These are phyloP conservation scores for Limnephilus auricula DNA, from an alignment of 2,888 invertebrate species.

Conservation along the genomic window DNA sequence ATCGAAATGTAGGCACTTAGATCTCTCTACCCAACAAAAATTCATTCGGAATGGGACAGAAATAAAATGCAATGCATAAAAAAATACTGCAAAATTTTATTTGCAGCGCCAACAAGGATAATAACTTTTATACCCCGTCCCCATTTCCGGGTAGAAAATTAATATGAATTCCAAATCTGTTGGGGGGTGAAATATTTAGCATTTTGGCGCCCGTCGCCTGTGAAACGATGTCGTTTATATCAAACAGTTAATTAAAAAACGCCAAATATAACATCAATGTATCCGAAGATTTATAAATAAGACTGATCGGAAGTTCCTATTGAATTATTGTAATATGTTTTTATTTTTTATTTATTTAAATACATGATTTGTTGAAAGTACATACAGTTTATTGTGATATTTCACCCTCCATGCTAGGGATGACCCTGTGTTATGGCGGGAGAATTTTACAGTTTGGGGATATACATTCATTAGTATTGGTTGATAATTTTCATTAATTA, in stretches of 20 bases:
- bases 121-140: neutral
- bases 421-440: too few relatives aligned
- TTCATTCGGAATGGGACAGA: neutral
- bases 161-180: conserved; percentile 27
- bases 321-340: too few relatives aligned
- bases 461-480: too few relatives aligned
- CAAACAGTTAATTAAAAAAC: neutral
- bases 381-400: too few relatives aligned
- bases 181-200: conserved; percentile 14
- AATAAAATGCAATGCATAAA: neutral
- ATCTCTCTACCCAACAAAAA: neutral
- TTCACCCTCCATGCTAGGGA: too few relatives aligned
- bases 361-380: too few relatives aligned
- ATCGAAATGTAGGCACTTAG: neutral
- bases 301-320: neutral
- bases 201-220: neutral
- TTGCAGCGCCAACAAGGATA: neutral
- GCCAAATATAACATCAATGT: neutral
- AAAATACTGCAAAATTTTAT: neutral
- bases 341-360: too few relatives aligned
- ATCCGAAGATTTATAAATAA: neutral
- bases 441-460: too few relatives aligned
- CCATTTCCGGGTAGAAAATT: neutral
- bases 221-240: neutral
- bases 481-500: too few relatives aligned